Base-by-base conservation (phyloP, 2,797 vertebrate genomes). In the Anguilla obscura region DNA sequence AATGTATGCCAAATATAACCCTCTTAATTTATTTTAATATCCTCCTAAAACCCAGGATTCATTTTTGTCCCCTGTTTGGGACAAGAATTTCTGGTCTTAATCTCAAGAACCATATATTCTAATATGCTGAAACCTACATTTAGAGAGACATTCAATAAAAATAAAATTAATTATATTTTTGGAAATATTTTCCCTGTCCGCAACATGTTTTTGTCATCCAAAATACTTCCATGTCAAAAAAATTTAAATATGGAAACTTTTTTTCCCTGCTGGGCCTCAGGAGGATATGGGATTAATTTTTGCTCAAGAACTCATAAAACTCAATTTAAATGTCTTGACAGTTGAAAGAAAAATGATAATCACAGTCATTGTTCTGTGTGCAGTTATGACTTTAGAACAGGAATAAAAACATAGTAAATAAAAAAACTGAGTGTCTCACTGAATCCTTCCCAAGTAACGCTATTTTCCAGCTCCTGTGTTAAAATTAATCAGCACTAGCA, bases 341-440 rank as follows among this genome's bases (percentile, higher is more conserved):
- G 74, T 40, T 79, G 74, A 45, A 79, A 45, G 74, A 79, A 40
- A 79, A 40, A 79, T 79, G 10, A 45, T 79, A 79, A 79, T 45
- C 30, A 45, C 30, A 40, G 30, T 45, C 30, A 21, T 45, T 79
- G 36, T 40, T 79, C 36, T 18, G 33, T 21, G 36, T 21, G 18
- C 33, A 45, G 74, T 79, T 45, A 45, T 40, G 74, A 36, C 36
- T 79, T 79, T 76, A 58, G 27, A 5, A 8, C 30, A 76, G 63
- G 63, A 27, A 69, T 69, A 69, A 69, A 58, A 69, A 69, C 63
- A 69, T 10, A 27, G 27, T 69, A 69, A 69, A 74, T 74, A 33
- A 74, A 33, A 74, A 36, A 16, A 30, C n/a, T 30, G 27, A 45
- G 36, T 4, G 33, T 24, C 74, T 33, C 74, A 6, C 36, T 79